Base-by-base conservation (phyloP, 2,797 vertebrate species). In the Ptychadena robeensis region DNA sequence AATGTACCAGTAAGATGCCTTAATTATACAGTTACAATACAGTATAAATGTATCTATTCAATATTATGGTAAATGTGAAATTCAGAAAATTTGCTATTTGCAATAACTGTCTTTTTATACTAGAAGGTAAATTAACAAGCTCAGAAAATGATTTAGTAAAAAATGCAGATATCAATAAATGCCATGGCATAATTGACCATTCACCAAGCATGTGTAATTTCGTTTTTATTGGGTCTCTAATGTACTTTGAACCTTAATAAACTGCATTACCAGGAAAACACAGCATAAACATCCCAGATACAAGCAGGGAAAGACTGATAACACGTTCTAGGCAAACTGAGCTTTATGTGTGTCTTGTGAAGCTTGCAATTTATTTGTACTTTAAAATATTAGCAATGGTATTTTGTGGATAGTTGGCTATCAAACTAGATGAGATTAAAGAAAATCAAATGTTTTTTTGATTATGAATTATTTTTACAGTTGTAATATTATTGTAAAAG, bases 161-260 rank as follows among this genome's bases (percentile, higher is more conserved):
- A 73, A 73, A 8, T 57, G 34, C 7, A 77, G 44, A 18, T 77
- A 25, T 65, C n/a, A 8, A 44, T 48, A 66, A 44, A 77, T 38
- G 57, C 44, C 15, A 18, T 27, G 38, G 34, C 30, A 28, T 30
- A 65, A 65, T 35, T 18, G 34, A 32, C n/a, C 32, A 77, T 38
- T 77, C 32, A 67, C 66, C 38, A 32, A 31, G n/a, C 34, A 69
- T 69, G 34, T 69, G 65, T 25, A 35, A 68, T 35, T 57, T 3
- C 7, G 35, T 78, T 27, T 78, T 78, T 78, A 78, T 78, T 78
- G 53, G 25, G 3, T n/a, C 34, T 40, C 32, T 31, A n/a, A 31
- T 68, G 76, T 14, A 78, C 76, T 68, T 68, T 78, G 76, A 68
- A 44, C 76, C 31, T 37, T 78, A 68, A 78, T 68, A 68, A 57